Conservation (phyloP, 2,888 invertebrate species). For the Heliconius aoede region DNA sequence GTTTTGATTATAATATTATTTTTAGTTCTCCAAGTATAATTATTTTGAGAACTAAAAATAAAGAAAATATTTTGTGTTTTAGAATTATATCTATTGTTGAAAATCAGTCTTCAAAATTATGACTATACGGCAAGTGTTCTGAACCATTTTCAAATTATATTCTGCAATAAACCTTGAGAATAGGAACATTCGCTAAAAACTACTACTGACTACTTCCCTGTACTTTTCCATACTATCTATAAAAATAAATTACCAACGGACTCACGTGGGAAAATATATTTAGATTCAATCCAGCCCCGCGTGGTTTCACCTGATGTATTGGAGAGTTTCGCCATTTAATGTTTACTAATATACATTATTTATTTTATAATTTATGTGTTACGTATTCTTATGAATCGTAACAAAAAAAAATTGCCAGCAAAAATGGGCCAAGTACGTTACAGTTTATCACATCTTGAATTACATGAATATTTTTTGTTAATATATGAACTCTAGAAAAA, state of each 20-base stretch:
- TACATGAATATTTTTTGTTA: too few relatives aligned
- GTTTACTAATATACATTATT: background rate
- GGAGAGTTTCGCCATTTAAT: background rate
- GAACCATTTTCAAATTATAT: conserved; percentile 1
- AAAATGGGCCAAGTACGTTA: background rate
- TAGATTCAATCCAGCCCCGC: conserved; percentile 31
- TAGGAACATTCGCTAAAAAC: conserved; percentile 12
- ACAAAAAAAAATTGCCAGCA: too few relatives aligned
- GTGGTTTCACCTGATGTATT: conserved; percentile 31
- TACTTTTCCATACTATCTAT: conserved; percentile 29
- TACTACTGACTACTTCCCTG: conserved; percentile 4
- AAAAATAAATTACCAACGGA: conserved; percentile 39
- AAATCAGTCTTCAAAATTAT: background rate
- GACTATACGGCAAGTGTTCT: background rate
- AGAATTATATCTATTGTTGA: background rate
- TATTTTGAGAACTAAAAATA: background rate
- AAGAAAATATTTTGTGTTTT: background rate
- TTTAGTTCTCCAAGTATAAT: too few relatives aligned
- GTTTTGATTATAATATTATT: too few relatives aligned
- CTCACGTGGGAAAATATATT: conserved; percentile 40
- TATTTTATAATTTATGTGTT: background rate
- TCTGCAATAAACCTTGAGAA: conserved; percentile 17
- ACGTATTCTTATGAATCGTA: background rate
- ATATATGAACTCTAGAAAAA: background rate
- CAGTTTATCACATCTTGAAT: too few relatives aligned